Base-by-base conservation (phyloP, 2,888 invertebrate genomes). In the Pemphredon lugubris region DNA sequence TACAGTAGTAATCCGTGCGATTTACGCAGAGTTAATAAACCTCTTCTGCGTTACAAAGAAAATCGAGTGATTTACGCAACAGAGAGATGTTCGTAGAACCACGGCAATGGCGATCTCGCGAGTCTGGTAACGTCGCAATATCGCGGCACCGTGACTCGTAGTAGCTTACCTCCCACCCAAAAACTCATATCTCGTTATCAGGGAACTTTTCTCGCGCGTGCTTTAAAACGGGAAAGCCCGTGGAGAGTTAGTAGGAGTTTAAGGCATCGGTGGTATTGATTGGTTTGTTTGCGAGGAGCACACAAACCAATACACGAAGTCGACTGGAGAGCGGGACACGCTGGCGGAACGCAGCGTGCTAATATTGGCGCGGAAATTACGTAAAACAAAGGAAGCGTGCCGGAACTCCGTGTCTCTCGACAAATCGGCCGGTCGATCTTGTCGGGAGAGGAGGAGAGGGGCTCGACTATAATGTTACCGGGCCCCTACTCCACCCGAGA, bases 331-430 rank as follows among this genome's bases (percentile, higher is more conserved):
- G 79, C 75, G 73, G 79, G 82, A 83, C 72, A 73, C 79, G 83
- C 70, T 77, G 83, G 74, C 80, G 84, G 83, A 85, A 87, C 85
- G 86, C 83, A 83, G 76, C 85, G 83, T 85, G 85, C 87, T 85
- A 88, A 88, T 88, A 88, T 88, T 88, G 83, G 87, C 85, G 85
- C 84, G 87, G 86, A 88, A 88, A 88, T 88, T 88, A 87, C 87
- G 85, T 86, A 86, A 88, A 87, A 87, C 85, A 86, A 87, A 87
- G 86, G 85, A 87, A 86, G 83, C 82, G 81, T 78, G 81, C 83
- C 82, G 77, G 79, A 81, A 83, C 83, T 81, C 73, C 70, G 55
- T 75, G 74, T 79, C 78, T 81, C 75, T 77, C 82, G 79, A 79
- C 80, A 77, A 80, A 82, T 82, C 82, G 77, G 57, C 73, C 82